Evolutionary conservation across 1,140 invertebrate species (phyloP), one percentile per base, ranked within the genome.

Genomic region (Camponotus floridanus): DNA sequence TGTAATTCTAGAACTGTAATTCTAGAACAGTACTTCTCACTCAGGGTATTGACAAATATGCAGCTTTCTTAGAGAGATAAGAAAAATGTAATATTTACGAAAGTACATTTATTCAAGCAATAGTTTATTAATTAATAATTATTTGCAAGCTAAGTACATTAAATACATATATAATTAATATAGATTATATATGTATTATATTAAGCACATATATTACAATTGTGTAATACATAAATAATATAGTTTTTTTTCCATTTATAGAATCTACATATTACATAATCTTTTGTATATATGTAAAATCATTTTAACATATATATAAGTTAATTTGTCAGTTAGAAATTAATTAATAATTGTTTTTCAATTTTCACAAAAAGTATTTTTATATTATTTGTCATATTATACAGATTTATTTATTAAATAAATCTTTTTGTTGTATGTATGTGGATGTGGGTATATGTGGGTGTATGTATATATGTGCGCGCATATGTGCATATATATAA

Each of bases 1-100:
- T 71, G 55, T 26, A 26, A 26, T 26, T 26, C 26, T 26, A 26
- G 26, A 26, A 26, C 26, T 26, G 26, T 51, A 33, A 68, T 36
- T 62, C 26, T 83, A 73, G 79, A 81, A 81, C 79, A 61, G 57
- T 73, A 55, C 13, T 83, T 74, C 39, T 39, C 57, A 48, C 39
- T 55, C 33, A n/a, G 70, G 6, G 55, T 55, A 55, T 73, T 13
- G 33, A 55, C 31, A 79, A 65, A 36, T 55, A 67, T 55, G 1
- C 45, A 3, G 42, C 21, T 64, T 67, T 33, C 3, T 78, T 78
- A 39, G 15, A 62, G 26, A 48, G 36, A 73, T 57, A 73, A 33
- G 74, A 62, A 15, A 64, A 33, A 15, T 26, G 13, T 55, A 42
- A 62, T 64, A 51, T 67, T 65, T 65, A 65, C 11, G 18, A 64